phyloP scores from a whole-genome alignment of 2,888 invertebrate genomes.

The Achlya flavicornis region DNA sequence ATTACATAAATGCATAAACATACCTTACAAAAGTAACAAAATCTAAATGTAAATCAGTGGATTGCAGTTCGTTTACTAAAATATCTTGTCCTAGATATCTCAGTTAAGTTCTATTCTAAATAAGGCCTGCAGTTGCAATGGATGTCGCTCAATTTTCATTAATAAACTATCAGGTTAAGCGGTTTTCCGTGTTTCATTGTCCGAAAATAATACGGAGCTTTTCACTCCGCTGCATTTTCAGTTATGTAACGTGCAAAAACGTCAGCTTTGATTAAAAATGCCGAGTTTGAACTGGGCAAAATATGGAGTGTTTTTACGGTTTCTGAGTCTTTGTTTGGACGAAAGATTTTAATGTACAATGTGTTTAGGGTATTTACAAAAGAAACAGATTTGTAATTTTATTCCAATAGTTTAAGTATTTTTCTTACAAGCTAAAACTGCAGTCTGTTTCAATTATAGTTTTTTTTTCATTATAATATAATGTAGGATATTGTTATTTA shows the following conservation, averaged over 20 bases:
- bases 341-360: no score
- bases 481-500: no score
- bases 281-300: background rate
- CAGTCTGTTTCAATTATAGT: no score
- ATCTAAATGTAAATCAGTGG: conserved; percentile 13
- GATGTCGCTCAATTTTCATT: conserved; percentile 83
- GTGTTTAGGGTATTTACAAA: no score
- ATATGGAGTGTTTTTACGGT: no score
- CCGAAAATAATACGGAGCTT: conserved; percentile 56
- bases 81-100: conserved; percentile 77
- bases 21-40: background rate
- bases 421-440: no score
- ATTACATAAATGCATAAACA: background rate
- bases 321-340: background rate
- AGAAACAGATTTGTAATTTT: no score
- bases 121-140: conserved; percentile 62
- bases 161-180: conserved; percentile 78
- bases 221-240: conserved; percentile 44
- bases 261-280: conserved; percentile 43
- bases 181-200: conserved; percentile 75
- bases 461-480: no score
- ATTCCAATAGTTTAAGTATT: no score
- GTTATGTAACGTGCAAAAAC: conserved; percentile 35
- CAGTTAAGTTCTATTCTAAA: conserved; percentile 66
- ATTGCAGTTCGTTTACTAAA: conserved; percentile 35